A percentile compares a stretch with the other conserved stretches of the same genome.
Evolutionary conservation across 2,888 invertebrate species (phyloP).

Genomic region (Geotrupes spiniger): DNA sequence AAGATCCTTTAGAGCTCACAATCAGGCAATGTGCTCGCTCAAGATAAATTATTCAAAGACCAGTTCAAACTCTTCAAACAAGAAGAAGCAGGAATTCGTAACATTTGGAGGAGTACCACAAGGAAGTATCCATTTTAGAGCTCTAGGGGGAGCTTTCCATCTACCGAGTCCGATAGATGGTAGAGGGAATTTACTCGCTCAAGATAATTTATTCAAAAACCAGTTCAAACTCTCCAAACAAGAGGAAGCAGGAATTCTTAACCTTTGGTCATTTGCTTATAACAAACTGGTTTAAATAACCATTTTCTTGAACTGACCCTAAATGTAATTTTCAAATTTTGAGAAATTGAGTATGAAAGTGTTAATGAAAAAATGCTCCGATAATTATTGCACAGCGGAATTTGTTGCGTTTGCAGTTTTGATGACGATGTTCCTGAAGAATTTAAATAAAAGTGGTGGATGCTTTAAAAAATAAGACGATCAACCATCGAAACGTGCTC

Average conservation of each 20-base stretch:
- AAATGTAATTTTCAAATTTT: not conserved
- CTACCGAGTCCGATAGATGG: too few relatives aligned
- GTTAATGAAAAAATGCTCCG: not conserved
- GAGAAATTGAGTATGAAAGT: not conserved
- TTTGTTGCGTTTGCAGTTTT: not conserved
- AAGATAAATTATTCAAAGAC: constrained; percentile 2
- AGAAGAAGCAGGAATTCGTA: too few relatives aligned
- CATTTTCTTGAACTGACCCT: not conserved
- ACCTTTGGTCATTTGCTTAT: not conserved
- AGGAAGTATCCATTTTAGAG: too few relatives aligned
- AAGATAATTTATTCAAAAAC: too few relatives aligned
- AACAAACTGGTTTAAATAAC: not conserved
- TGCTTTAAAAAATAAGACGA: not conserved
- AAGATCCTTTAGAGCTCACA: not conserved
- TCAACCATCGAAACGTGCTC: not conserved
- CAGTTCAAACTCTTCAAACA: too few relatives aligned
- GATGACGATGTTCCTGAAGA: not conserved
- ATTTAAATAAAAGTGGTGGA: not conserved
- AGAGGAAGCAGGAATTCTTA: not conserved
- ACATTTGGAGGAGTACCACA: too few relatives aligned
- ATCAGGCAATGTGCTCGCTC: not conserved
- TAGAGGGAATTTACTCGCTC: too few relatives aligned
- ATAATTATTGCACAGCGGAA: not conserved
- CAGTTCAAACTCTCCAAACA: not conserved
- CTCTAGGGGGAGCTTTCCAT: too few relatives aligned